These are phyloP conservation scores for Mesorhabditis spiculigera DNA, from an alignment of 2,888 invertebrate genomes.

Conservation along the genomic window DNA sequence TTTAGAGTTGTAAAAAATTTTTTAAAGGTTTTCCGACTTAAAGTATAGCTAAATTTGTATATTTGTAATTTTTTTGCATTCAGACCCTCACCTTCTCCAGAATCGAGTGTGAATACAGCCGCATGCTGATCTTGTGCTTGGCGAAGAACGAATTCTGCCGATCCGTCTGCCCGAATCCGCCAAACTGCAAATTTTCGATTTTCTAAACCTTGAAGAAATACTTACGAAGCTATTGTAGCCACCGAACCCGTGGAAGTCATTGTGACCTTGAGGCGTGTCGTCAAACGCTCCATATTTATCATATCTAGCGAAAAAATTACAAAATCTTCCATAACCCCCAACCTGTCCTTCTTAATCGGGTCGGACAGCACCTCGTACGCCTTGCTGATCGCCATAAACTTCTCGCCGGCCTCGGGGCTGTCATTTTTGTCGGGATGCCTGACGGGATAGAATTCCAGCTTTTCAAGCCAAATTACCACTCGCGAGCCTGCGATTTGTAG, in stretches of 20 bases:
- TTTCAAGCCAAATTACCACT: slow-evolving; percentile 70
- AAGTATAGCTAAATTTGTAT: neutral
- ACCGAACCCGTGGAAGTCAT: slow-evolving; percentile 14
- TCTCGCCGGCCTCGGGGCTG: slow-evolving; percentile 42
- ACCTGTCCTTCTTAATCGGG: slow-evolving; percentile 33
- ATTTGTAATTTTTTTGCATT: neutral
- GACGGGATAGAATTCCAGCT: slow-evolving; percentile 5
- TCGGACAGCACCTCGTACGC: slow-evolving; percentile 52
- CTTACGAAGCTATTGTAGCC: slow-evolving; percentile 44
- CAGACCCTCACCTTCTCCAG: slow-evolving; percentile 31
- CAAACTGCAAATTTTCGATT: slow-evolving; percentile 9
- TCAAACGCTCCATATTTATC: slow-evolving; percentile 53
- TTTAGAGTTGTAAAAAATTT: too few species aligned
- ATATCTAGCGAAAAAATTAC: slow-evolving; percentile 23
- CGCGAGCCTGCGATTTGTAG: slow-evolving; percentile 82
- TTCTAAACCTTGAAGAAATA: neutral
- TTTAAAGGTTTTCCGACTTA: too few species aligned
- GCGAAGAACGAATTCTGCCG: slow-evolving; percentile 36
- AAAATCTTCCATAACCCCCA: neutral
- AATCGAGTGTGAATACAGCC: slow-evolving; percentile 43
- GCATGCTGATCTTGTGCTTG: slow-evolving; percentile 42
- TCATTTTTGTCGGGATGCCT: slow-evolving; percentile 57
- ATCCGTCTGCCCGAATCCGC: slow-evolving; percentile 26
- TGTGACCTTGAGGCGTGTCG: slow-evolving; percentile 27
- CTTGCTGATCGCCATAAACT: slow-evolving; percentile 48